Conservation (phyloP, 2,113 vertebrate species). For the Kryptolebias marmoratus region DNA sequence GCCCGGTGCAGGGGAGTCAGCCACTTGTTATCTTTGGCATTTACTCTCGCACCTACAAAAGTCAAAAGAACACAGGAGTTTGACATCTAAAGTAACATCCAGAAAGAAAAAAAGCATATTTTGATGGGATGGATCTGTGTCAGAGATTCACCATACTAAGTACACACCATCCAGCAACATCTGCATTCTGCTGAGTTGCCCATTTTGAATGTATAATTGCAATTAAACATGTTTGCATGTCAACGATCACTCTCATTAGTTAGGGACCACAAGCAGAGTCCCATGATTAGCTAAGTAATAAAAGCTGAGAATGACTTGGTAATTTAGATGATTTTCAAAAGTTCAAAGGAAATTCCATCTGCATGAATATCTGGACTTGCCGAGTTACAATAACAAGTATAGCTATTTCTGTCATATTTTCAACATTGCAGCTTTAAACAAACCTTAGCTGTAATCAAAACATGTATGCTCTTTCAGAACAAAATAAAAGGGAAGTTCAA, state of each 20-base stretch:
- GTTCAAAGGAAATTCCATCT: neutral
- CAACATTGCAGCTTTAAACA: too few relatives aligned
- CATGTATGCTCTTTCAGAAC: too few relatives aligned
- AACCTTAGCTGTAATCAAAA: too few relatives aligned
- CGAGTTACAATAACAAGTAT: too few relatives aligned
- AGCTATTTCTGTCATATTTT: too few relatives aligned
- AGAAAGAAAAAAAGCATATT: neutral
- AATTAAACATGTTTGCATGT: neutral
- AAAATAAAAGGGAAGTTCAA: neutral
- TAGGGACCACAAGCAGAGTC: neutral
- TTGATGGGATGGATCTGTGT: too few relatives aligned
- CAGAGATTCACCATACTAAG: too few relatives aligned
- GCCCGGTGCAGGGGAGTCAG: slow-evolving; percentile 98
- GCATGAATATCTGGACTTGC: neutral
- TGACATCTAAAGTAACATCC: slow-evolving; percentile 1
- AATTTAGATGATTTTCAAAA: neutral
- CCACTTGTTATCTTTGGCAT: slow-evolving; percentile 99
- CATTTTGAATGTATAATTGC: neutral
- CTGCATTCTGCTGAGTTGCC: too few relatives aligned
- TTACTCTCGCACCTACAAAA: slow-evolving; percentile 95
- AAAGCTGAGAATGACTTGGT: neutral
- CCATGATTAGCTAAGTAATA: neutral
- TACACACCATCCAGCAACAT: too few relatives aligned
- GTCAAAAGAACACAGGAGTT: slow-evolving; percentile 17
- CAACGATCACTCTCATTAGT: neutral